These are phyloP conservation scores for Aurelia sp. DNA, from an alignment of 30 jellyfish, hydroid and myxozoan species.

Conservation along the genomic window DNA sequence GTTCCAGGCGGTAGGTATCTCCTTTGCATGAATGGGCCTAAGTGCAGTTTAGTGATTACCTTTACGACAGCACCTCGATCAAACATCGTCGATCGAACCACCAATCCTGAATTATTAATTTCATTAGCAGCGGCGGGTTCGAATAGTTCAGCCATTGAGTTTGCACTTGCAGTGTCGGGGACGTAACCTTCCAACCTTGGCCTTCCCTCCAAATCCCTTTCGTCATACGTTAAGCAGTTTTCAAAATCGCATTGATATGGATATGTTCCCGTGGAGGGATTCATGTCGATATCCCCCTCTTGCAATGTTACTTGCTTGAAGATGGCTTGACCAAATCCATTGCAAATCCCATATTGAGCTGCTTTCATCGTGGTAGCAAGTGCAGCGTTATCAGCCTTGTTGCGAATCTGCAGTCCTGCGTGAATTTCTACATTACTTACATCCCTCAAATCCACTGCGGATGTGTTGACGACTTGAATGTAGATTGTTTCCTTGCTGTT, in stretches of 20 bases:
- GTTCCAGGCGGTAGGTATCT: no score
- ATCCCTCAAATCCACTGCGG: not conserved
- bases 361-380: not conserved
- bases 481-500: not conserved
- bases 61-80: no score
- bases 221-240: not conserved
- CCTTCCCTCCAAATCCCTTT: constrained; percentile 9
- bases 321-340: not conserved
- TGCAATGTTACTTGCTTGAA: constrained; percentile 8
- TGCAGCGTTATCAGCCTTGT: no score
- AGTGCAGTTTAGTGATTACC: no score
- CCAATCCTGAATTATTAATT: no score
- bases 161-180: no score
- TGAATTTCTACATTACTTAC: not conserved
- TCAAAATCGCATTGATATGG: constrained; percentile 11
- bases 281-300: constrained; percentile 7
- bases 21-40: no score
- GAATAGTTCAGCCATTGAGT: no score
- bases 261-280: not conserved
- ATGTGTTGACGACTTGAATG: not conserved
- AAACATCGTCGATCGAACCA: no score
- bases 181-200: no score
- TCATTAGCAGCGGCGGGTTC: no score
- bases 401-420: no score
- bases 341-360: not conserved